Evolutionary conservation across 2,113 vertebrate genomes (phyloP), one percentile per base, ranked within the genome.

Genomic region (Clarias gariepinus): DNA sequence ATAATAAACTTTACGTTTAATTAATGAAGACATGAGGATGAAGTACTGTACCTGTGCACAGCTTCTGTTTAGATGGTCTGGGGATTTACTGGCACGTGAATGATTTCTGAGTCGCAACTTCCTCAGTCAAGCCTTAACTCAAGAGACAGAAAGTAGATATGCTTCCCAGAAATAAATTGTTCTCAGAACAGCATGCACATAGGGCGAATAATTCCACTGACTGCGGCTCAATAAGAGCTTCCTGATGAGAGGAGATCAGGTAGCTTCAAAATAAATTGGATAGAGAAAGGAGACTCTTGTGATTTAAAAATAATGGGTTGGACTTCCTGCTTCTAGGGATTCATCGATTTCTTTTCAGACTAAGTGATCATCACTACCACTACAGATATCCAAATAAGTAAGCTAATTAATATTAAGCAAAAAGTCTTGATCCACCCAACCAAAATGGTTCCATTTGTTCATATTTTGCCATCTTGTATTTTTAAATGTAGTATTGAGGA

Each of bases 221-320:
- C 78, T 78, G 52, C 57, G 57, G 58, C 64, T 85, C 85, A 81
- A 71, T 63, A 71, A 86, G 36, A 82, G 57, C 76, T 80, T 82
- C 79, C 83, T 78, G 86, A 77, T 63, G 82, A 87, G 88, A 69
- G 80, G 58, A 82, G 83, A 83, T 85, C 64, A 57, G 30, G 84
- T 55, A 82, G 41, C 81, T 87, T 87, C 74, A 80, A 33, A 89
- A 83, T 85, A 33, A 83, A 69, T 55, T 33, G 81, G n/a, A 69
- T 68, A 6, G 63, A 66, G 3, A 52, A 19, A 53, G 25, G 6
- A 82, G 61, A 9, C 60, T 82, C 36, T n/a, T 10, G 25, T 33
- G 55, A 79, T 66, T 82, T 66, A 18, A 82, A 66, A 66, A n/a
- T 47, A 66, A 83, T 28, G 47, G 25, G n/a, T 8, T 41, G 60